Conservation (phyloP, 2,888 invertebrate species). For the Heliconius ismenius region DNA sequence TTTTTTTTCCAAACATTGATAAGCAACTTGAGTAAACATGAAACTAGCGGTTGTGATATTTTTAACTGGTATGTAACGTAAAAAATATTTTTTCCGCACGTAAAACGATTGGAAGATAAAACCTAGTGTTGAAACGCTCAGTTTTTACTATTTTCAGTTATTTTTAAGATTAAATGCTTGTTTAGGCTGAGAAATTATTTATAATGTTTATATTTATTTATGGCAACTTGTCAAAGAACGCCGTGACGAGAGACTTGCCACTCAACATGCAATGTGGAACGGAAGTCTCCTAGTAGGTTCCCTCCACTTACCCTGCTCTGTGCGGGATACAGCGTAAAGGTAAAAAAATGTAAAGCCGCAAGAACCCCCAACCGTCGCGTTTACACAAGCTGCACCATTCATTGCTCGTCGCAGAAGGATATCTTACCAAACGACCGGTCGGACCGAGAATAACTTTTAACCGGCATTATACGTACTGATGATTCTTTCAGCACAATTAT, state of each 20-base stretch:
- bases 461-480: neutral
- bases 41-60: conserved; percentile 10
- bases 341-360: too few relatives aligned
- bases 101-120: neutral
- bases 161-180: neutral
- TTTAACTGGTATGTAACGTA: conserved; percentile 6
- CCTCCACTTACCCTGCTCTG: neutral
- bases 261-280: neutral
- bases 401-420: too few relatives aligned
- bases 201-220: neutral
- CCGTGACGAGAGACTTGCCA: too few relatives aligned
- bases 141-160: too few relatives aligned
- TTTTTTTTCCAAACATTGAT: neutral
- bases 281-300: neutral
- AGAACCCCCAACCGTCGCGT: neutral
- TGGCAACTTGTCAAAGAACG: too few relatives aligned
- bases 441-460: too few relatives aligned
- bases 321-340: neutral
- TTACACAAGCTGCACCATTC: neutral
- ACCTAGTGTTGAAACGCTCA: neutral
- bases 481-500: conserved; percentile 28
- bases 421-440: too few relatives aligned
- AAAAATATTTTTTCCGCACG: neutral
- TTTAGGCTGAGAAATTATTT: neutral
- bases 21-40: conserved; percentile 3